Conservation (phyloP, 2,113 vertebrate genomes). For the Sebastes fasciatus region DNA sequence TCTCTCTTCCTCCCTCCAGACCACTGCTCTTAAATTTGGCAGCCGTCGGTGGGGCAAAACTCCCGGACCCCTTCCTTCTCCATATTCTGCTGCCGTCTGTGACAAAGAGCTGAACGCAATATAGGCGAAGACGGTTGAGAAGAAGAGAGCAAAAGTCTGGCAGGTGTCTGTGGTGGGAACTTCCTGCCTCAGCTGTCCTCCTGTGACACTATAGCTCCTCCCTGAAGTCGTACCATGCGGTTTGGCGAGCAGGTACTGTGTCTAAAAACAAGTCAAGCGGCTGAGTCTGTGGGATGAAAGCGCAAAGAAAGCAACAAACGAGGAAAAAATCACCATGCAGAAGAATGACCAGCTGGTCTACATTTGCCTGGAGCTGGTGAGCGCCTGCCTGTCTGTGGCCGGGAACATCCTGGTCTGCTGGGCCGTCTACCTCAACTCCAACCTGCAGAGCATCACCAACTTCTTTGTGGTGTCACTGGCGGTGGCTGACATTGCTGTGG, state of each 20-base stretch:
- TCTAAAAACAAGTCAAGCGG: conserved; percentile 40
- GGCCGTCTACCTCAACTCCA: conserved; percentile 94
- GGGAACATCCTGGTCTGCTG: conserved; percentile 98
- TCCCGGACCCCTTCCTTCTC: conserved; percentile 1
- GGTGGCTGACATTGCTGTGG: conserved; percentile 94
- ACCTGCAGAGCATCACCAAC: conserved; percentile 97
- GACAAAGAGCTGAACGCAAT: conserved; percentile 3
- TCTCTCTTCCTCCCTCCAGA: conserved; percentile 48
- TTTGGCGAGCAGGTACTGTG: conserved; percentile 36
- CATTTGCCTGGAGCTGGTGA: conserved; percentile 91
- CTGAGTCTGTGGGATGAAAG: conserved; percentile 64
- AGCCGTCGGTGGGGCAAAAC: conserved; percentile 9
- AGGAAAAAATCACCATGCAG: conserved; percentile 83
- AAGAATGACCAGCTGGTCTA: conserved; percentile 83
- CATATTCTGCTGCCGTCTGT: conserved; percentile 3
- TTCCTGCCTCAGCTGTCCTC: conserved; percentile 39
- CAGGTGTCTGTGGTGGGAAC: conserved; percentile 42
- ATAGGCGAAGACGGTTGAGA: background rate
- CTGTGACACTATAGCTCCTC: conserved; percentile 25
- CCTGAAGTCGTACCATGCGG: background rate
- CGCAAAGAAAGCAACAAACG: conserved; percentile 38
- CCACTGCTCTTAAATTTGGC: conserved; percentile 44
- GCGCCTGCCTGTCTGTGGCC: conserved; percentile 90
- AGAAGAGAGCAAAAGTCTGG: conserved; percentile 14
- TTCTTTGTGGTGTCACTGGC: conserved; percentile 96